These are phyloP conservation scores for Glyphotaelius pellucidus DNA, from an alignment of 2,888 invertebrate genomes.

Conservation along the genomic window DNA sequence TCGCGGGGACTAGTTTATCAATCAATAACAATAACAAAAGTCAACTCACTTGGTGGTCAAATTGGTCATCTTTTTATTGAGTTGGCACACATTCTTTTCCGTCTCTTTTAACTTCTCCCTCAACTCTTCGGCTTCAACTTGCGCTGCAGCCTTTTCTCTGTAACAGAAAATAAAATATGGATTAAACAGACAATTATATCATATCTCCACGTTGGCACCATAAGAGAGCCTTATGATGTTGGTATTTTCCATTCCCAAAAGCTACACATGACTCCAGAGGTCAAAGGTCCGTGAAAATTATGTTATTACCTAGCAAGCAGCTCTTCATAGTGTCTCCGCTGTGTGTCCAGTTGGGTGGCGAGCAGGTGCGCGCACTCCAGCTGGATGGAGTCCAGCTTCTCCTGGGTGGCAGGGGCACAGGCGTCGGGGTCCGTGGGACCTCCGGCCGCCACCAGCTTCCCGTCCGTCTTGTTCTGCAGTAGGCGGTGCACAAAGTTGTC, in stretches of 20 bases:
- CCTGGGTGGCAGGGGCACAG: slow-evolving; percentile 74
- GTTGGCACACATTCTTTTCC: slow-evolving; percentile 74
- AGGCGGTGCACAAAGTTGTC: slow-evolving; percentile 97
- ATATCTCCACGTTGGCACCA: too few relatives aligned
- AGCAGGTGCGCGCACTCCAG: slow-evolving; percentile 97
- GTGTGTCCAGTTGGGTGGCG: slow-evolving; percentile 96
- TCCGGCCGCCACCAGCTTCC: slow-evolving; percentile 92
- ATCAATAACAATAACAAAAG: slow-evolving; percentile 39
- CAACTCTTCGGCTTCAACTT: slow-evolving; percentile 77
- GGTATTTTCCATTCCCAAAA: too few relatives aligned
- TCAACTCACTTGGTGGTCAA: slow-evolving; percentile 80
- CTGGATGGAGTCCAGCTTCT: slow-evolving; percentile 96
- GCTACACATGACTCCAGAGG: too few relatives aligned
- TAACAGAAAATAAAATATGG: slow-evolving; percentile 55
- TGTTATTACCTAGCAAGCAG: slow-evolving; percentile 76
- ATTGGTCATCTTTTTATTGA: slow-evolving; percentile 72
- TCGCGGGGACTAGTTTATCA: too few relatives aligned
- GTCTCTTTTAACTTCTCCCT: slow-evolving; percentile 75
- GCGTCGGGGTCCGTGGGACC: slow-evolving; percentile 78
- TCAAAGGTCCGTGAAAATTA: too few relatives aligned
- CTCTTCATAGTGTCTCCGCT: slow-evolving; percentile 94
- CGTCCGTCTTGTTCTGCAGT: slow-evolving; percentile 97
- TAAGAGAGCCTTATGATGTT: too few relatives aligned
- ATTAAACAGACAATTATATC: background rate
- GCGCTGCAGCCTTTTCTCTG: slow-evolving; percentile 74